Conservation (phyloP, 2,113 vertebrate genomes). For the Pygathrix nemaeus region DNA sequence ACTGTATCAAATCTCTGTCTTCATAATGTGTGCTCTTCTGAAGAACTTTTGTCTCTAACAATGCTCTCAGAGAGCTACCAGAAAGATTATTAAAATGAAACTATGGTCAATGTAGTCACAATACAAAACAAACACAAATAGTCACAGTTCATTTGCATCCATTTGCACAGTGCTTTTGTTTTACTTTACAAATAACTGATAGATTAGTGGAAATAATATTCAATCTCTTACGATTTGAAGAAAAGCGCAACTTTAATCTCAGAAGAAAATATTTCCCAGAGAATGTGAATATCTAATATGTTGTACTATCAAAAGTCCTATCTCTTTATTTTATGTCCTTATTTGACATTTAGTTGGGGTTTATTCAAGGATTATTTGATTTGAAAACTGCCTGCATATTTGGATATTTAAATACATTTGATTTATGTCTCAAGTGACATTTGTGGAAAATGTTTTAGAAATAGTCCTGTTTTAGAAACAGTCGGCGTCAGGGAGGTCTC, state of each 20-base stretch:
- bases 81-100: constrained; percentile 50
- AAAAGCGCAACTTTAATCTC: background rate
- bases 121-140: constrained; percentile 45
- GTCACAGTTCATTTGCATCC: constrained; percentile 12
- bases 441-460: constrained; percentile 20
- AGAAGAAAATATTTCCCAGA: background rate
- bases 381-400: background rate
- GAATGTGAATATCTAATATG: background rate
- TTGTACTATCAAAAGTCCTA: background rate
- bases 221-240: background rate
- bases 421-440: background rate
- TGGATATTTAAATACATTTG: background rate
- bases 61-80: background rate
- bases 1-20: constrained; percentile 28
- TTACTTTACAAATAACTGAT: constrained; percentile 51
- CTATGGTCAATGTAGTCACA: background rate
- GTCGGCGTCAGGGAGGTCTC: background rate
- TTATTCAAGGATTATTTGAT: constrained; percentile 11
- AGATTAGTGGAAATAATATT: constrained; percentile 5
- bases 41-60: constrained; percentile 22
- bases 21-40: background rate
- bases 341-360: constrained; percentile 3
- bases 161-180: constrained; percentile 17
- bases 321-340: background rate
- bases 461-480: background rate